A percentile compares a stretch with the other conserved stretches of the same genome.
These are phyloP conservation scores for Fregetta grallaria DNA, from an alignment of 2,113 vertebrate species.

Conservation along the genomic window DNA sequence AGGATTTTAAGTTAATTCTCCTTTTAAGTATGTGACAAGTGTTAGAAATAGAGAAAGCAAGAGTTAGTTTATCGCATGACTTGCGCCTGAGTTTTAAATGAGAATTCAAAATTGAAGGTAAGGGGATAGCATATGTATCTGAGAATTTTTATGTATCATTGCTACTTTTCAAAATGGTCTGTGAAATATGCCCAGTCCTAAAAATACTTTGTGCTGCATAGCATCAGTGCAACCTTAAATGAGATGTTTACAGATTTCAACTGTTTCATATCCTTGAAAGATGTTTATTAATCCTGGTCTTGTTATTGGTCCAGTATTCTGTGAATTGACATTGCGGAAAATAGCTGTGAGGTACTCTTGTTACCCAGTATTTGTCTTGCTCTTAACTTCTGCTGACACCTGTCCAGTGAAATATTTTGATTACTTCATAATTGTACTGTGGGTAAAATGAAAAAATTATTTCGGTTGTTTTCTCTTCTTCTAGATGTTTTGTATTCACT, in stretches of 20 bases:
- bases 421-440: not conserved
- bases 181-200: not conserved
- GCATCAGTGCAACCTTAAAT: not conserved
- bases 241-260: not conserved
- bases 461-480: constrained; percentile 13
- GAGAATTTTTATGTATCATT: not conserved
- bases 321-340: not conserved
- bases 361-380: not conserved
- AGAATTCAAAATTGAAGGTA: not conserved
- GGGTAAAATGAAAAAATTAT: not conserved
- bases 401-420: constrained; percentile 17
- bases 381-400: constrained; percentile 9
- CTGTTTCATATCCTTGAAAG: not conserved
- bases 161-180: not conserved
- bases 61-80: not conserved
- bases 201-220: not conserved
- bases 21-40: not conserved
- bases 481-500: constrained; percentile 2
- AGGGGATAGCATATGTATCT: not conserved
- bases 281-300: not conserved
- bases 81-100: not conserved
- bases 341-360: not conserved
- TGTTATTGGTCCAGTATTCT: not conserved
- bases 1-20: not conserved
- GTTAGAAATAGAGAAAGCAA: not conserved